phyloP scores from a whole-genome alignment of 2,113 vertebrate species.

The Myodes glareolus region DNA sequence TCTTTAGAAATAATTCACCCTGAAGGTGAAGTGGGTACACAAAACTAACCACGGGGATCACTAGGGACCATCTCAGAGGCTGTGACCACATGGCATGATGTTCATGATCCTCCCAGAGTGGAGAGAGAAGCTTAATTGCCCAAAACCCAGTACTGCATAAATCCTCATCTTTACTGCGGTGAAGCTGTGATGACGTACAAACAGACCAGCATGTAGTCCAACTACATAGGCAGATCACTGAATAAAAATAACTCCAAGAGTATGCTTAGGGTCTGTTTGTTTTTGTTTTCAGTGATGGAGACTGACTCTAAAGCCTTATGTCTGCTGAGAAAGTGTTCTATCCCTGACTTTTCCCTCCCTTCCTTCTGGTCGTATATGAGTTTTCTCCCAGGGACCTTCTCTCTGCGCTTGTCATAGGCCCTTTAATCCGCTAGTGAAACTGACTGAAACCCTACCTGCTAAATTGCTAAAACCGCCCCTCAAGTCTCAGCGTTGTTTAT shows the following conservation, averaged over 20 bases:
- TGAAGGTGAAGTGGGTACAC: neutral
- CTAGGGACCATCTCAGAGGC: neutral
- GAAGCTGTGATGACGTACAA: neutral
- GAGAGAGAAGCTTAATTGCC: neutral
- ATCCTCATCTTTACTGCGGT: neutral
- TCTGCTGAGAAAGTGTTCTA: neutral
- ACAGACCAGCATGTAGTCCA: neutral
- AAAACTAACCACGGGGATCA: neutral
- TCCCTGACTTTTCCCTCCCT: neutral
- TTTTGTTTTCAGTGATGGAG: neutral
- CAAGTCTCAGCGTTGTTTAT: neutral
- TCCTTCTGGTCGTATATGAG: too few species aligned
- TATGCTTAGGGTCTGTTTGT: neutral
- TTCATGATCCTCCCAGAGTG: neutral
- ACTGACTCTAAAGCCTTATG: neutral
- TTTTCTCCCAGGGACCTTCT: neutral
- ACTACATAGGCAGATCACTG: too few species aligned
- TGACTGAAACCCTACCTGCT: neutral
- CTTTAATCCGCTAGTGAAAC: neutral
- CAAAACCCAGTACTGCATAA: neutral
- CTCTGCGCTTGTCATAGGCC: neutral
- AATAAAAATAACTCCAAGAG: neutral
- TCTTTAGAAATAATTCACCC: neutral
- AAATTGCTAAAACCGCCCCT: neutral
- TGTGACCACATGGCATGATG: neutral